These are phyloP conservation scores for Drosophila kurseongensis DNA, from an alignment of 1,140 invertebrate genomes.

Conservation along the genomic window DNA sequence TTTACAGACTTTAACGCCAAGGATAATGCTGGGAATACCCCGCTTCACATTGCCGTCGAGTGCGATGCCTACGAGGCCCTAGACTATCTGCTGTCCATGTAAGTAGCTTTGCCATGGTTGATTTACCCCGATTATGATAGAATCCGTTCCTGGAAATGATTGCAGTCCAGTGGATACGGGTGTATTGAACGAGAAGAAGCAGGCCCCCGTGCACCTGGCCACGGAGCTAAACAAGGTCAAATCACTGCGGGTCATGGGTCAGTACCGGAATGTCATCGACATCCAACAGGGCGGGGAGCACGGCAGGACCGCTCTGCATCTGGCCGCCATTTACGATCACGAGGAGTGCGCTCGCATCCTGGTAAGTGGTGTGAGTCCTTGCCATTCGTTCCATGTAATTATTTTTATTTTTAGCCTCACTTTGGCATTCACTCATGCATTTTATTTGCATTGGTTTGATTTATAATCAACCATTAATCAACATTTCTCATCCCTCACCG, in stretches of 20 bases:
- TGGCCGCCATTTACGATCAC: slow-evolving; percentile 93
- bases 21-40: slow-evolving; percentile 92
- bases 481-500: slow-evolving; percentile 14
- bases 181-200: slow-evolving; percentile 90
- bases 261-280: slow-evolving; percentile 88
- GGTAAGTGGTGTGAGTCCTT: slow-evolving; percentile 86
- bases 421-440: slow-evolving; percentile 41
- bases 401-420: slow-evolving; percentile 36
- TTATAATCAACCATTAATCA: slow-evolving; percentile 61
- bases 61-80: slow-evolving; percentile 89
- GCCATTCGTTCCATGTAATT: slow-evolving; percentile 47
- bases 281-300: slow-evolving; percentile 91
- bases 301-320: slow-evolving; percentile 91
- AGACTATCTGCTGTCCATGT: slow-evolving; percentile 90
- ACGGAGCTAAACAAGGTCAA: slow-evolving; percentile 90
- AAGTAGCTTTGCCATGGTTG: slow-evolving; percentile 81
- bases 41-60: slow-evolving; percentile 92
- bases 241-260: slow-evolving; percentile 88
- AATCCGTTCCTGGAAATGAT: neutral
- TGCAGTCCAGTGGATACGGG: slow-evolving; percentile 88
- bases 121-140: neutral
- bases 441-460: slow-evolving; percentile 53
- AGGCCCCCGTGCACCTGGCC: slow-evolving; percentile 92
- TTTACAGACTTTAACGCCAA: slow-evolving; percentile 90
- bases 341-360: slow-evolving; percentile 91